A percentile compares a stretch with the other conserved stretches of the same genome.
Conservation (phyloP, 2,888 invertebrate species). For the Mellilla xanthometata region DNA sequence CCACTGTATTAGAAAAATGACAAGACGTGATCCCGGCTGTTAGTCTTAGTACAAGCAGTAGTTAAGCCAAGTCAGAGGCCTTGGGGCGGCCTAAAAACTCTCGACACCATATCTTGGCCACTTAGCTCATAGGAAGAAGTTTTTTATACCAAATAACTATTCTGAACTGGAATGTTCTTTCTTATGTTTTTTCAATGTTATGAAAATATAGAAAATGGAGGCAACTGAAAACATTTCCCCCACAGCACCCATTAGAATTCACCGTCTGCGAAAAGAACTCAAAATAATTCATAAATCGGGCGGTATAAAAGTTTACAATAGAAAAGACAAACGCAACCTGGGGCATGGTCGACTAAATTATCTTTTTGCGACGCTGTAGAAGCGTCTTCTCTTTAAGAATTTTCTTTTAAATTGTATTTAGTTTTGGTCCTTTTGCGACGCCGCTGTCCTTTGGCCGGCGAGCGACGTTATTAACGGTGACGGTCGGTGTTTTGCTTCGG, state of each 20-base stretch:
- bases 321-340: constrained; percentile 75
- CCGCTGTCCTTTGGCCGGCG: constrained; percentile 67
- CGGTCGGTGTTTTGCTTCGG: constrained; percentile 11
- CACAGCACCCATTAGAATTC: constrained; percentile 58
- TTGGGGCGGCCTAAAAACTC: too few species aligned
- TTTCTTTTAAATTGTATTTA: constrained; percentile 79
- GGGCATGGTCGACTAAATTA: constrained; percentile 62
- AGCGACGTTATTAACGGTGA: constrained; percentile 61
- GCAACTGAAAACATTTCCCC: constrained; percentile 32
- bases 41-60: too few species aligned
- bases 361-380: constrained; percentile 65
- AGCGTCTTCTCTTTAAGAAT: constrained; percentile 78
- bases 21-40: too few species aligned
- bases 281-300: constrained; percentile 78
- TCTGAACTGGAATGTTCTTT: too few species aligned
- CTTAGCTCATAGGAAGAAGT: too few species aligned
- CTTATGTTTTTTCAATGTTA: background rate
- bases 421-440: constrained; percentile 68
- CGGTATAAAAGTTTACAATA: constrained; percentile 77
- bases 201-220: background rate
- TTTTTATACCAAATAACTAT: too few species aligned
- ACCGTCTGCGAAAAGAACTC: constrained; percentile 72
- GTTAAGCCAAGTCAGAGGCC: too few species aligned
- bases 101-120: too few species aligned
- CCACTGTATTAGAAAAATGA: too few species aligned